phyloP scores from a whole-genome alignment of 2,797 vertebrate species.

The Pantherophis alleghaniensis region DNA sequence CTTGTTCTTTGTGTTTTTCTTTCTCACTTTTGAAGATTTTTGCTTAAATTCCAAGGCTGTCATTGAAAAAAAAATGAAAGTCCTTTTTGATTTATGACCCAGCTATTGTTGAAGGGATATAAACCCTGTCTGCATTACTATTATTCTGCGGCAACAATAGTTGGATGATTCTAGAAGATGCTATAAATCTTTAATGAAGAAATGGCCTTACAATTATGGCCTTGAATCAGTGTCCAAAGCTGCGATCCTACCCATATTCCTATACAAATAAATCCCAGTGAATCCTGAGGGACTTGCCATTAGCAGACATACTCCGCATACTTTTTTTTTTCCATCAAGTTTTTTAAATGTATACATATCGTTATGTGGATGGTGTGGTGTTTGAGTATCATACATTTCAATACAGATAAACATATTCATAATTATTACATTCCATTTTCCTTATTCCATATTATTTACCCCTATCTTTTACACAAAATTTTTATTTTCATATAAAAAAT shows the following conservation, averaged over 20 bases:
- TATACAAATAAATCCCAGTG: not conserved
- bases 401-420: too few species aligned
- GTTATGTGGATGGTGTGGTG: too few species aligned
- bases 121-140: not conserved
- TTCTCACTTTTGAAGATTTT: not conserved
- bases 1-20: not conserved
- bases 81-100: not conserved
- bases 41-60: not conserved
- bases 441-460: too few species aligned
- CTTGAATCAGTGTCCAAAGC: not conserved
- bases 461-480: too few species aligned
- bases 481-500: too few species aligned
- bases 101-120: not conserved
- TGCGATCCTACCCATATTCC: not conserved
- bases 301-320: not conserved
- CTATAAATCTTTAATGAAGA: not conserved
- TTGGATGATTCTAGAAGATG: not conserved
- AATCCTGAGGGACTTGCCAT: not conserved
- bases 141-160: not conserved
- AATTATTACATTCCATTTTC: too few species aligned
- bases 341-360: too few species aligned
- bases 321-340: not conserved
- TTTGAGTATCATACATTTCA: too few species aligned
- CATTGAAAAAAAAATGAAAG: not conserved
- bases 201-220: not conserved